A percentile compares a stretch with the other conserved stretches of the same genome.
These are phyloP conservation scores for Heterocephalus glaber DNA, from an alignment of 2,113 vertebrate species.

Conservation along the genomic window DNA sequence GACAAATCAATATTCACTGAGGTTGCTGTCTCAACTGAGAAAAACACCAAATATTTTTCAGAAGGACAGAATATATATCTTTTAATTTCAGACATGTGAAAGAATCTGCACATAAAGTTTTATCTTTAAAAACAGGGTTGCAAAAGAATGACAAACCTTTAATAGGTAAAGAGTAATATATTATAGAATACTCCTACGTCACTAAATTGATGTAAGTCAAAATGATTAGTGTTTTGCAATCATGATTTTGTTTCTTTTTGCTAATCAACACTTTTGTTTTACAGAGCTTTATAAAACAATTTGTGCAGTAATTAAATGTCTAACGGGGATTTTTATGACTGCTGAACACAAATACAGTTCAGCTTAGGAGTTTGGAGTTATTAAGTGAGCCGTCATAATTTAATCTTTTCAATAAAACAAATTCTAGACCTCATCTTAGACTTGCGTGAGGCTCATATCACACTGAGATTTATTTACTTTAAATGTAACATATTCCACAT, in stretches of 20 bases:
- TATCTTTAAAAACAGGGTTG: neutral
- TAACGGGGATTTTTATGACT: constrained; percentile 74
- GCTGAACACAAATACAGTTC: constrained; percentile 60
- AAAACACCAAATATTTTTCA: neutral
- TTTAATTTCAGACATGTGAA: neutral
- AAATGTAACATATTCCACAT: constrained; percentile 44
- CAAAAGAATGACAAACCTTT: neutral
- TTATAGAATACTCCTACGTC: constrained; percentile 50
- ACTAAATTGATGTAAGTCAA: constrained; percentile 67
- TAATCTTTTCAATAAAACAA: constrained; percentile 79
- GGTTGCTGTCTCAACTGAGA: neutral
- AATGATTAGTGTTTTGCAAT: constrained; percentile 63
- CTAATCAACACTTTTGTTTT: constrained; percentile 77
- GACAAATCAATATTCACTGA: constrained; percentile 23
- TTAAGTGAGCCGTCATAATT: constrained; percentile 79
- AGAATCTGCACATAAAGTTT: neutral
- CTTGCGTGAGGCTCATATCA: constrained; percentile 62
- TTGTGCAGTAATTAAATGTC: constrained; percentile 78
- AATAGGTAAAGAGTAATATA: neutral
- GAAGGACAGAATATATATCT: constrained; percentile 9
- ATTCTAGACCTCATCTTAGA: constrained; percentile 42
- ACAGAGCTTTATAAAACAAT: constrained; percentile 71
- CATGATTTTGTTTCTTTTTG: constrained; percentile 63
- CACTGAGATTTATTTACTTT: constrained; percentile 46
- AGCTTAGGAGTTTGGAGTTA: constrained; percentile 72